Evolutionary conservation across 2,797 vertebrate genomes (phyloP).

Genomic region (Ceryle rudis): DNA sequence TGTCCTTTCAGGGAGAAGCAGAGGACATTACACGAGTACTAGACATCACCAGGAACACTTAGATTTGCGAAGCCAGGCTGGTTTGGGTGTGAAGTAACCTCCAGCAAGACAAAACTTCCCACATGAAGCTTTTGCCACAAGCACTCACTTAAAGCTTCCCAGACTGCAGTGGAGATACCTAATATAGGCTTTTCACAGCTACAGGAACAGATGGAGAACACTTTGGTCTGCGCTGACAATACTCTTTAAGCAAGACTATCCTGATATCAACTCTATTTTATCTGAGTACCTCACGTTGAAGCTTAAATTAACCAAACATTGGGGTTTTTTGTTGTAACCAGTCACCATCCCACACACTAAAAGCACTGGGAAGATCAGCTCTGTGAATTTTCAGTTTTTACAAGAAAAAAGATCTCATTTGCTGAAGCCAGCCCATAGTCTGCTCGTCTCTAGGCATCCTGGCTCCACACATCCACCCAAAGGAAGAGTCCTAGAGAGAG

Average conservation of each 20-base stretch:
- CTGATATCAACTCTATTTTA: conserved; percentile 29
- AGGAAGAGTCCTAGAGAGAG: background rate
- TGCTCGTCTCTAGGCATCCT: background rate
- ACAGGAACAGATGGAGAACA: conserved; percentile 60
- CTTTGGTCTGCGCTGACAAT: background rate
- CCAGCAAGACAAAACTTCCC: background rate
- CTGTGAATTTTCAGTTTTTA: background rate
- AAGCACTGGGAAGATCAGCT: background rate
- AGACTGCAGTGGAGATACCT: conserved; percentile 39
- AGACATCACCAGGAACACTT: background rate
- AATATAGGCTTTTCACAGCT: conserved; percentile 56
- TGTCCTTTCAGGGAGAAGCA: background rate
- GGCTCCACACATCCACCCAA: background rate
- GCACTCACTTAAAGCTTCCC: conserved; percentile 29
- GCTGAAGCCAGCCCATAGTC: background rate
- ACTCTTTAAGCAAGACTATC: background rate
- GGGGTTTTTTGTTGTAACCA: background rate
- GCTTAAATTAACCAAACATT: conserved; percentile 25
- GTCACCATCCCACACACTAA: background rate
- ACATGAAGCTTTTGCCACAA: background rate
- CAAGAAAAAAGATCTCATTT: background rate
- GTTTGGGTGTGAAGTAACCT: background rate
- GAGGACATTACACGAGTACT: rapidly evolving
- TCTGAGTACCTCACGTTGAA: conserved; percentile 23
- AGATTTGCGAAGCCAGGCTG: background rate